A percentile compares a stretch with the other conserved stretches of the same genome.
Conservation (phyloP, 2,888 invertebrate species). For the Prenolepis imparis region DNA sequence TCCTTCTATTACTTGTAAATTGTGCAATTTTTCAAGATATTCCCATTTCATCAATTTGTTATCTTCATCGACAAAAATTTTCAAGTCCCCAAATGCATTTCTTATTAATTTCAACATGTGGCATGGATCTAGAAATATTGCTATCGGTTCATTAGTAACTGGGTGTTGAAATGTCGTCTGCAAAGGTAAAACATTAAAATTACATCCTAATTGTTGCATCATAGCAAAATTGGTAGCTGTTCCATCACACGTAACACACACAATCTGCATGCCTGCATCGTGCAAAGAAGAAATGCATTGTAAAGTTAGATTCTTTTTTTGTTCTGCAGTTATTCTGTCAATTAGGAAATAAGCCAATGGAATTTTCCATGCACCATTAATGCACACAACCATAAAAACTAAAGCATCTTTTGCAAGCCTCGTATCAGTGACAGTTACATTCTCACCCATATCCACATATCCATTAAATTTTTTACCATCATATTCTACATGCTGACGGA, state of each 20-base stretch:
- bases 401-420: conserved; percentile 7
- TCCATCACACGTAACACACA: conserved; percentile 35
- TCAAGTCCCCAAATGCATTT: no score
- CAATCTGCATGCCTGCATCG: conserved; percentile 24
- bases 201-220: conserved; percentile 22
- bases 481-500: conserved; percentile 23
- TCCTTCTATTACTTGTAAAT: conserved; percentile 66
- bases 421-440: neutral
- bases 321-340: conserved; percentile 17
- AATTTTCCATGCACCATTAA: conserved; percentile 34
- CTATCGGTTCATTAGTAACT: conserved; percentile 5
- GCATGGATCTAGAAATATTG: conserved; percentile 3
- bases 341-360: conserved; percentile 25
- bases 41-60: conserved; percentile 59
- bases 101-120: conserved; percentile 41
- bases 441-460: neutral
- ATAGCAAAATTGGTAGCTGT: conserved; percentile 38
- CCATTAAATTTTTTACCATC: conserved; percentile 21
- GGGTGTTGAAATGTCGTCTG: conserved; percentile 23
- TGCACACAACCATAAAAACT: conserved; percentile 34
- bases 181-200: conserved; percentile 8
- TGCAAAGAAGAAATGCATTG: conserved; percentile 31
- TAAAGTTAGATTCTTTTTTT: conserved; percentile 22
- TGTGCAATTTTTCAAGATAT: conserved; percentile 57
- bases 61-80: conserved; percentile 58